Conservation (phyloP, 2,113 vertebrate genomes). For the Ardeotis arabs region DNA sequence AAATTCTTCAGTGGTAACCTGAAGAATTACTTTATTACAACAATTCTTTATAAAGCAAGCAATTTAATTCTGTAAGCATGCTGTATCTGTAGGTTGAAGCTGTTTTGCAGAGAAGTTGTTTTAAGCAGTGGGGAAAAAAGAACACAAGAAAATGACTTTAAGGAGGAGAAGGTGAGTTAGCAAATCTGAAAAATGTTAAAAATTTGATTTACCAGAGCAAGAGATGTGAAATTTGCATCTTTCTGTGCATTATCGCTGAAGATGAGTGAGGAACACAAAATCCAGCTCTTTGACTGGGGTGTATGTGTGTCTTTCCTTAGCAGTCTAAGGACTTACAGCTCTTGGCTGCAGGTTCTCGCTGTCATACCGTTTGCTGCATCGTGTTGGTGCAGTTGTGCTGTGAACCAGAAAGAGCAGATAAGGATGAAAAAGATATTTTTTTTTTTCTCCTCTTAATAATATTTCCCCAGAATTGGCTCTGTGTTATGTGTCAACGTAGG, state of each 20-base stretch:
- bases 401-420: background rate
- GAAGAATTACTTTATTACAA: background rate
- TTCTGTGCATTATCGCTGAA: background rate
- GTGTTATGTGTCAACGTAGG: fast-evolving
- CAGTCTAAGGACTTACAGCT: background rate
- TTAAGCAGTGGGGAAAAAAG: background rate
- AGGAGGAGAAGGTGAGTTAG: background rate
- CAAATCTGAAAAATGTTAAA: background rate
- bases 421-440: background rate
- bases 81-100: background rate
- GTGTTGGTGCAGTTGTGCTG: background rate
- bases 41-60: background rate
- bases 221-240: background rate
- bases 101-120: background rate
- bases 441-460: background rate
- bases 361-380: background rate
- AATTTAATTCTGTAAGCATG: background rate
- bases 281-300: background rate
- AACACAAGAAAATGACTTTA: background rate
- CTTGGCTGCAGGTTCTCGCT: background rate
- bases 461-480: background rate
- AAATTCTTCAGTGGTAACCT: background rate
- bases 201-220: background rate
- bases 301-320: background rate
- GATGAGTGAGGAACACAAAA: background rate